phyloP scores from a whole-genome alignment of 2,113 vertebrate species.

The Alethe castanea region DNA sequence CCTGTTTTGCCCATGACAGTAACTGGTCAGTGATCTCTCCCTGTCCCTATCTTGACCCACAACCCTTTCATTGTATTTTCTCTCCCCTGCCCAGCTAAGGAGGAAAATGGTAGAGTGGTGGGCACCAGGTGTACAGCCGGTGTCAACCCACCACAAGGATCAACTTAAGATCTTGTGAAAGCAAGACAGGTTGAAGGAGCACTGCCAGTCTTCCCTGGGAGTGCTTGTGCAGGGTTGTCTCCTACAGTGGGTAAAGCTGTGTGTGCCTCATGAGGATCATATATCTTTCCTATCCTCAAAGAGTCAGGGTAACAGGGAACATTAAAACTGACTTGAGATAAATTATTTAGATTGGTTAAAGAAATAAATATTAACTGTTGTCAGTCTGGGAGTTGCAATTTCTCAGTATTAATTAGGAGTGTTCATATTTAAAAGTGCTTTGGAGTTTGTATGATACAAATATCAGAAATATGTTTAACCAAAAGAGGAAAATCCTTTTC shows the following conservation, averaged over 20 bases:
- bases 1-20: neutral
- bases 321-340: neutral
- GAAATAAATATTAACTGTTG: neutral
- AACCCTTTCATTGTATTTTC: neutral
- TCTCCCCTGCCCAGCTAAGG: no score
- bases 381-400: neutral
- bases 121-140: neutral
- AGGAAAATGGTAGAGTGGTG: neutral
- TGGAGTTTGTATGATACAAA: neutral
- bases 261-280: neutral
- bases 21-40: neutral
- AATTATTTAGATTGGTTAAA: neutral
- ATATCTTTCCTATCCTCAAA: neutral
- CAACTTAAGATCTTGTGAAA: neutral
- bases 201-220: neutral
- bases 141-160: neutral
- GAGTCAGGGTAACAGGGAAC: neutral
- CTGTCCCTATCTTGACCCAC: accelerated
- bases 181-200: neutral
- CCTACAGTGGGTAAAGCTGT: neutral
- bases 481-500: neutral
- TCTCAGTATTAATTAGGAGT: neutral
- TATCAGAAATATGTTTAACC: neutral
- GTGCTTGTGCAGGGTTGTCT: neutral
- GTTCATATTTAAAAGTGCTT: neutral